These are phyloP conservation scores for Neosilurus hyrtlii DNA, from an alignment of 2,797 vertebrate genomes.

Conservation along the genomic window DNA sequence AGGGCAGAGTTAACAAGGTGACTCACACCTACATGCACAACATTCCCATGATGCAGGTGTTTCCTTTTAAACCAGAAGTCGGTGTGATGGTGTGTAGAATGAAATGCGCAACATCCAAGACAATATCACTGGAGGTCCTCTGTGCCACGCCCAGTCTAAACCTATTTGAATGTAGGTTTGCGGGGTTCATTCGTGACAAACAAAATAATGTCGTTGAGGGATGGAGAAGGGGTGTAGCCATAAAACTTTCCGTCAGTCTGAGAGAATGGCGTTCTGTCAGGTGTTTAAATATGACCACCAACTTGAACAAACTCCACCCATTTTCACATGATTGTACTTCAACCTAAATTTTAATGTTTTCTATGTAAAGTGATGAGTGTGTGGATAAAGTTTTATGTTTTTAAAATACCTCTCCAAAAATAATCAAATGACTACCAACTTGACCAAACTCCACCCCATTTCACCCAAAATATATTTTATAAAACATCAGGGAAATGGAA, in stretches of 20 bases:
- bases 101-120: neutral
- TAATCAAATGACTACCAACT: neutral
- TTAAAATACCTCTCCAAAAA: neutral
- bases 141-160: neutral
- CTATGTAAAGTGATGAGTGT: too few relatives aligned
- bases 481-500: neutral
- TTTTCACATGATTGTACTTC: neutral
- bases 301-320: neutral
- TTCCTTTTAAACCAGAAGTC: neutral
- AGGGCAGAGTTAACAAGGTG: slow-evolving; percentile 90
- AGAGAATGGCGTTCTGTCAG: neutral
- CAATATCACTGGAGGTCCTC: neutral
- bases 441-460: neutral
- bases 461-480: too few relatives aligned
- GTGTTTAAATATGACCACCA: neutral
- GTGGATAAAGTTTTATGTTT: neutral
- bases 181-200: too few relatives aligned
- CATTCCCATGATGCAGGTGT: neutral
- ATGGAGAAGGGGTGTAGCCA: too few relatives aligned
- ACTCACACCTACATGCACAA: neutral
- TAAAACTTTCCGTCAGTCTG: neutral
- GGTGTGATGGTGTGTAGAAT: neutral
- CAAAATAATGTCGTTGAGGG: too few relatives aligned
- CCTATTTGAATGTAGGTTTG: neutral
- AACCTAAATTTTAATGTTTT: too few relatives aligned